These are phyloP conservation scores for Campopleginae sp. DNA, from an alignment of 2,888 invertebrate species.

Conservation along the genomic window DNA sequence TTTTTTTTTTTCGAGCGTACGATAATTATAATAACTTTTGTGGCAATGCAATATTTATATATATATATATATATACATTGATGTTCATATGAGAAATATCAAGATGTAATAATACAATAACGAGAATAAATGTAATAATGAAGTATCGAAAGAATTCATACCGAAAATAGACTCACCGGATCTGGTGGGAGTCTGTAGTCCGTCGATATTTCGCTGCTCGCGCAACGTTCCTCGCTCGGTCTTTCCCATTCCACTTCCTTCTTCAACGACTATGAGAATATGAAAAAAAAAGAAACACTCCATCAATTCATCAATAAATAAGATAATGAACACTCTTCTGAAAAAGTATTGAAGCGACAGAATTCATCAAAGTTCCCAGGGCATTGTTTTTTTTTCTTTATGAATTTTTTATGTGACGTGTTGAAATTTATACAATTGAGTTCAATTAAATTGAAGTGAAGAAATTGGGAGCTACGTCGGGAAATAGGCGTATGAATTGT, in stretches of 20 bases:
- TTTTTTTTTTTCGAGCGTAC: conserved; percentile 74
- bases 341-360: background rate
- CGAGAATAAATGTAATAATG: conserved; percentile 69
- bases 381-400: background rate
- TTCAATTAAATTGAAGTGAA: background rate
- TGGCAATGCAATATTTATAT: conserved; percentile 64
- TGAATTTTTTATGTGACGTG: background rate
- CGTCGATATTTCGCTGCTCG: conserved; percentile 90
- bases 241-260: conserved; percentile 95
- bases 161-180: conserved; percentile 88
- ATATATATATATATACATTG: conserved; percentile 76
- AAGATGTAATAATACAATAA: conserved; percentile 71
- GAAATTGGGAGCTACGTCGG: background rate
- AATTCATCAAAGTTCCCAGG: background rate
- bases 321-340: background rate
- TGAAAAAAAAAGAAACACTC: conserved; percentile 41
- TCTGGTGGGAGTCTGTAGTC: conserved; percentile 94
- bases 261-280: conserved; percentile 91
- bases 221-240: conserved; percentile 90
- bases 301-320: background rate
- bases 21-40: conserved; percentile 64
- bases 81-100: conserved; percentile 65
- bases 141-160: conserved; percentile 68
- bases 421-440: background rate
- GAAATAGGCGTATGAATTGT: background rate